Conservation (phyloP, 2,888 invertebrate species). For the Oxystoma pomonae region DNA sequence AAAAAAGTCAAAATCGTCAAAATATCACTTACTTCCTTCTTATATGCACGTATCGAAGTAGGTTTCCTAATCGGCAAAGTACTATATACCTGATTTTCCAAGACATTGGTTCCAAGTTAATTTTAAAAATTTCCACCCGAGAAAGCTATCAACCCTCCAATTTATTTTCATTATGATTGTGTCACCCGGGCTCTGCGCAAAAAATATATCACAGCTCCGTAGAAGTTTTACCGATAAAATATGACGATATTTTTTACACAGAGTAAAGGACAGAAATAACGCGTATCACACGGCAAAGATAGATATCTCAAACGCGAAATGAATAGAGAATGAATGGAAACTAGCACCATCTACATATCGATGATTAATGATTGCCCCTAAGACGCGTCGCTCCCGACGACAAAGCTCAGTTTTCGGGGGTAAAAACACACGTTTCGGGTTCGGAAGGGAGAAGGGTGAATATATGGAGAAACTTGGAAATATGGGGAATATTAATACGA, state of each 20-base stretch:
- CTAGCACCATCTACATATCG: slow-evolving; percentile 27
- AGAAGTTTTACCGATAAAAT: too few relatives aligned
- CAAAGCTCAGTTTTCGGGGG: too few relatives aligned
- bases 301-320: not conserved
- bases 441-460: too few relatives aligned
- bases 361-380: slow-evolving; percentile 31
- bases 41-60: too few relatives aligned
- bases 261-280: not conserved
- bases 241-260: not conserved
- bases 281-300: not conserved
- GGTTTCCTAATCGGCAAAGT: too few relatives aligned
- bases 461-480: too few relatives aligned
- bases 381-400: slow-evolving; percentile 20
- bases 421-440: too few relatives aligned
- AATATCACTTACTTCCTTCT: too few relatives aligned
- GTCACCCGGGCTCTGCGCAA: not conserved
- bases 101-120: not conserved
- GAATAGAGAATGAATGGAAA: slow-evolving; percentile 26
- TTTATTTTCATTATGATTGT: not conserved
- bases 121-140: not conserved
- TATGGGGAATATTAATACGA: too few relatives aligned
- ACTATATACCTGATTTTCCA: too few relatives aligned
- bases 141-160: not conserved
- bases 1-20: too few relatives aligned
- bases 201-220: not conserved